phyloP scores from a whole-genome alignment of 2,888 invertebrate genomes.

The Drosophila niveifrons region DNA sequence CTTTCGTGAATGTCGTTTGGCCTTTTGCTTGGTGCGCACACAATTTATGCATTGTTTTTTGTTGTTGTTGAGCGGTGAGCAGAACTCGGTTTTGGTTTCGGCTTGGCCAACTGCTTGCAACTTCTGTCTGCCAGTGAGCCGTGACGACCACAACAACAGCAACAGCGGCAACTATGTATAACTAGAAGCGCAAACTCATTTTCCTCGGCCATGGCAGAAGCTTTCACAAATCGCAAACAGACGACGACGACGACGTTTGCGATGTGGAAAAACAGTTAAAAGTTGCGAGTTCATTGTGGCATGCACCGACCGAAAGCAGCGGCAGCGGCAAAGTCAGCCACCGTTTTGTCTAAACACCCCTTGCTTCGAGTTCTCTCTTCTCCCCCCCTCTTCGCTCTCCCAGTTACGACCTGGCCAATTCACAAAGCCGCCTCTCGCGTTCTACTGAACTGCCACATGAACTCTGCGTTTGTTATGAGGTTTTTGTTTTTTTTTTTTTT shows the following conservation, averaged over 20 bases:
- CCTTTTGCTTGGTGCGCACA: slow-evolving; percentile 53
- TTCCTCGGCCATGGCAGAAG: slow-evolving; percentile 62
- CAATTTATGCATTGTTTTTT: slow-evolving; percentile 73
- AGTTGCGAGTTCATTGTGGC: slow-evolving; percentile 81
- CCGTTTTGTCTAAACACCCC: slow-evolving; percentile 43
- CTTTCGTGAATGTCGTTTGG: slow-evolving; percentile 68
- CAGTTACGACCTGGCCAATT: slow-evolving; percentile 13
- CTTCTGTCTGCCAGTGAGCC: slow-evolving; percentile 11
- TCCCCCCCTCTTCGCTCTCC: neutral
- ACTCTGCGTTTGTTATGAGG: slow-evolving; percentile 77
- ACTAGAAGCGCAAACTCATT: slow-evolving; percentile 67
- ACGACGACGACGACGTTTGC: slow-evolving; percentile 26
- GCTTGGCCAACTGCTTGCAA: slow-evolving; percentile 51
- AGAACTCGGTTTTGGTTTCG: slow-evolving; percentile 41
- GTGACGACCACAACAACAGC: slow-evolving; percentile 23
- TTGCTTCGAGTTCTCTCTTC: neutral
- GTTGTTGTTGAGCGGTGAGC: slow-evolving; percentile 28
- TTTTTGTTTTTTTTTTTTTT: slow-evolving; percentile 13
- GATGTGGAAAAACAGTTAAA: slow-evolving; percentile 70
- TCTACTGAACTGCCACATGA: slow-evolving; percentile 61
- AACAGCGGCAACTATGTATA: slow-evolving; percentile 13
- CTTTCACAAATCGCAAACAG: slow-evolving; percentile 78
- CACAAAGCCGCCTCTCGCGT: slow-evolving; percentile 26
- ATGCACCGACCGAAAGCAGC: slow-evolving; percentile 56
- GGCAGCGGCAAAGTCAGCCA: slow-evolving; percentile 43